Evolutionary conservation across 2,888 invertebrate species (phyloP).

Genomic region (Harpalus rufipes): DNA sequence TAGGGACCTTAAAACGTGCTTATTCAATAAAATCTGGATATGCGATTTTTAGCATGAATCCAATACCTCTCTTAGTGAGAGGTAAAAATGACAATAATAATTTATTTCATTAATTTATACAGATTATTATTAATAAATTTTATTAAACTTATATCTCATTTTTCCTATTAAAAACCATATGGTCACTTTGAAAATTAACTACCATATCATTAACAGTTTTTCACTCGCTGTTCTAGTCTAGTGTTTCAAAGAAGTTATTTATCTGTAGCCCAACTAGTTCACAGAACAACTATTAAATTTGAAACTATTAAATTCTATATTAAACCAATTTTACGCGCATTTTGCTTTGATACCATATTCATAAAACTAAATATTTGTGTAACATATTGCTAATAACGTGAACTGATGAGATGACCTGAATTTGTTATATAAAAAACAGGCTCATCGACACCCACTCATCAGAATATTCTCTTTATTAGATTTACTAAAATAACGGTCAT

Average conservation of each 20-base stretch:
- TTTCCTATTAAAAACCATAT: background rate
- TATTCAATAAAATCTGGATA: no score
- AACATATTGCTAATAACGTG: conserved; percentile 58
- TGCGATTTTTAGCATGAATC: no score
- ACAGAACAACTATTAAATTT: conserved; percentile 60
- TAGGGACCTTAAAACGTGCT: no score
- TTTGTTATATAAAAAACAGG: conserved; percentile 51
- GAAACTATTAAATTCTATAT: conserved; percentile 31
- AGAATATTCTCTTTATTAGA: conserved; percentile 42
- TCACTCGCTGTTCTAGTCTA: background rate
- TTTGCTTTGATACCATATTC: conserved; percentile 66
- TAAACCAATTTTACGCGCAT: conserved; percentile 52
- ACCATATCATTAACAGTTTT: background rate
- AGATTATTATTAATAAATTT: no score
- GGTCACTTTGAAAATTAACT: background rate
- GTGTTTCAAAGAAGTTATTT: conserved; percentile 40
- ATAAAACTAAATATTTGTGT: conserved; percentile 65
- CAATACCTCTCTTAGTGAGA: no score
- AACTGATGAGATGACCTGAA: conserved; percentile 50
- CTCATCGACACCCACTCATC: conserved; percentile 44
- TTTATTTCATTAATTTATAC: no score
- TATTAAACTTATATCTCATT: no score
- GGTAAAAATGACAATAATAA: no score
- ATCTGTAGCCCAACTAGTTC: conserved; percentile 57
- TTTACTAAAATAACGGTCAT: conserved; percentile 54